Conservation (phyloP, 37 sponge, comb jelly and placozoan species). For the Geodia barretti region DNA sequence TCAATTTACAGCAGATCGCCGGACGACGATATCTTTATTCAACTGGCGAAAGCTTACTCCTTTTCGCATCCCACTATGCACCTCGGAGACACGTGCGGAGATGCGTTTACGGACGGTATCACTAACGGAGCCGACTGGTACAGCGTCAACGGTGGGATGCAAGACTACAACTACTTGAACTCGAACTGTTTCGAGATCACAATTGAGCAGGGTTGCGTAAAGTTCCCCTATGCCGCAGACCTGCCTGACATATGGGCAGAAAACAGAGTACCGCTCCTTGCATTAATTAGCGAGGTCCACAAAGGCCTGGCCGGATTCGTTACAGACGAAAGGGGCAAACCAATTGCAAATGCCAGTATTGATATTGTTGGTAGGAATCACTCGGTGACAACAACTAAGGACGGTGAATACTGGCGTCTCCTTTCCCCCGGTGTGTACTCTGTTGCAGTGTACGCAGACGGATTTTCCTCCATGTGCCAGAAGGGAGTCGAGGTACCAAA, state of each 20-base stretch:
- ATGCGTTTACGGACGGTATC: constrained; percentile 80
- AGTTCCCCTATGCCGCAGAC: constrained; percentile 69
- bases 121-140: constrained; percentile 98
- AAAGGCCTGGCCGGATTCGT: constrained; percentile 84
- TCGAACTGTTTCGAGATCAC: constrained; percentile 94
- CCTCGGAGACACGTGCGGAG: constrained; percentile 24
- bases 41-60: constrained; percentile 74
- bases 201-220: constrained; percentile 87
- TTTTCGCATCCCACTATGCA: constrained; percentile 79
- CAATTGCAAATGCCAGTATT: constrained; percentile 61
- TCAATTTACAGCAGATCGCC: constrained; percentile 41
- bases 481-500: neutral
- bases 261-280: constrained; percentile 67
- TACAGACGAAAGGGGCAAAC: constrained; percentile 20
- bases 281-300: constrained; percentile 78
- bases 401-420: constrained; percentile 93
- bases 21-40: constrained; percentile 86
- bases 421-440: constrained; percentile 76
- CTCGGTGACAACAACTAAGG: constrained; percentile 39
- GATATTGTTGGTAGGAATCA: constrained; percentile 43
- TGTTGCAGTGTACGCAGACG: constrained; percentile 33
- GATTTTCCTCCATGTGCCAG: constrained; percentile 2
- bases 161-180: constrained; percentile 89
- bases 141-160: constrained; percentile 90
- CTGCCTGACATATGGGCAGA: constrained; percentile 79